Conservation (phyloP, 2,797 vertebrate genomes). For the Sylvilagus floridanus region DNA sequence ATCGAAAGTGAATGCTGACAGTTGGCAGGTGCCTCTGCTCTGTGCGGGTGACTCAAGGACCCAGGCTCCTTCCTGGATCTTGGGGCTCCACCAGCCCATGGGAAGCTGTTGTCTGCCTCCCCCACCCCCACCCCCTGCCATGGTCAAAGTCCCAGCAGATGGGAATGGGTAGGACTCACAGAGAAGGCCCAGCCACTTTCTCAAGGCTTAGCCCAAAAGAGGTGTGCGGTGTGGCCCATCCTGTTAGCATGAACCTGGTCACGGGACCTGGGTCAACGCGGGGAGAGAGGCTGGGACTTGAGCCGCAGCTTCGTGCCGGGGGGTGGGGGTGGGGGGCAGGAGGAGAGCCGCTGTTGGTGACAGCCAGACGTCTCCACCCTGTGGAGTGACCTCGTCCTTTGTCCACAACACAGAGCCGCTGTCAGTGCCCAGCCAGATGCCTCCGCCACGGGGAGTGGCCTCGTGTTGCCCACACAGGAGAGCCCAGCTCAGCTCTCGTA, state of each 20-base stretch:
- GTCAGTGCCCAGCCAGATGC: neutral
- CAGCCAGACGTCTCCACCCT: neutral
- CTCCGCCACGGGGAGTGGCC: neutral
- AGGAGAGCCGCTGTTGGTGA: neutral
- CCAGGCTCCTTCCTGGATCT: neutral
- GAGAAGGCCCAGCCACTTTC: neutral
- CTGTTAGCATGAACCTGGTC: neutral
- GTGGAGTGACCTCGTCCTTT: too few species aligned
- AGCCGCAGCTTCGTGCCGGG: neutral
- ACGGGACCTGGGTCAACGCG: neutral
- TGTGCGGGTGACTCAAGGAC: neutral
- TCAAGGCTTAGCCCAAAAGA: neutral
- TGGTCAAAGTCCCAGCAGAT: neutral
- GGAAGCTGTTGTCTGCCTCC: rapidly evolving
- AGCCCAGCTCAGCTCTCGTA: neutral
- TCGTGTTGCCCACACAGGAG: neutral
- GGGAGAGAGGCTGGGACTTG: neutral
- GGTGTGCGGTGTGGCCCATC: rapidly evolving
- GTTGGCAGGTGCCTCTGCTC: neutral
- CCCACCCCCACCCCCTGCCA: too few species aligned
- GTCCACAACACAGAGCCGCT: neutral
- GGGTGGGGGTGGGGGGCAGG: neutral
- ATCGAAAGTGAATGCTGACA: neutral
- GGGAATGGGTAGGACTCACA: neutral
- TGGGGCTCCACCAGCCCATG: neutral